Percentiles rank a stretch among this genome's conserved stretches.
Conservation (phyloP, 23 tunicate species). For the Styela plicata region DNA sequence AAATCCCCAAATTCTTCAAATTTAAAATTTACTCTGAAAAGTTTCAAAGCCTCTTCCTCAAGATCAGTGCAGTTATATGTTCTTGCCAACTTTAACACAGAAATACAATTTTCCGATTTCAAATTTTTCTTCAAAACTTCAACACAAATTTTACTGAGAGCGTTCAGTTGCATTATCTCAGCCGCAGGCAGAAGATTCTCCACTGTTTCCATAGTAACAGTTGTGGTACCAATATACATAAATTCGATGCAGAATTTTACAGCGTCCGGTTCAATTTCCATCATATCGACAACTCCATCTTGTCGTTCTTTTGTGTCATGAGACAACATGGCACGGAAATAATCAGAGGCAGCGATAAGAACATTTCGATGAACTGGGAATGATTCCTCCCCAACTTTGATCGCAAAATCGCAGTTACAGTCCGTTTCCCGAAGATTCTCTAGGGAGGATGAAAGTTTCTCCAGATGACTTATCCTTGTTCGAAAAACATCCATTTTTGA, state of each 20-base stretch:
- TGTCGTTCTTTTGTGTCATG: conserved; percentile 8
- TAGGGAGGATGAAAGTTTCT: no score
- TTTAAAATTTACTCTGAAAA: background rate
- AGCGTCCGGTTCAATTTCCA: conserved; percentile 25
- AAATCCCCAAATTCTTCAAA: background rate
- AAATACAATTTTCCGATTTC: background rate
- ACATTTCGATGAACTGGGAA: conserved; percentile 23
- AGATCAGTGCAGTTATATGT: background rate
- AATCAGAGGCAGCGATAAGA: conserved; percentile 30
- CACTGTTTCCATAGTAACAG: background rate
- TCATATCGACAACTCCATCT: conserved; percentile 21
- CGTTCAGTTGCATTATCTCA: background rate
- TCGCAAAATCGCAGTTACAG: conserved; percentile 1
- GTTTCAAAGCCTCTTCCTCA: background rate
- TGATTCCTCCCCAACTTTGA: conserved; percentile 11
- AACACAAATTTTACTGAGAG: background rate
- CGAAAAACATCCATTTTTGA: no score
- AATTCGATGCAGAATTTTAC: conserved; percentile 27
- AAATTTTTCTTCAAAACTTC: background rate
- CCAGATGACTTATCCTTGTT: no score
- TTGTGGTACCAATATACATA: conserved; percentile 25
- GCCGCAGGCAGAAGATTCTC: background rate
- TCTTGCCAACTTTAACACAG: background rate
- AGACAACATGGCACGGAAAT: conserved; percentile 32
- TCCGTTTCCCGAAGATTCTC: background rate